A percentile compares a stretch with the other conserved stretches of the same genome.
Evolutionary conservation across 2,113 vertebrate species (phyloP).

Genomic region (Chionodraco myersi): DNA sequence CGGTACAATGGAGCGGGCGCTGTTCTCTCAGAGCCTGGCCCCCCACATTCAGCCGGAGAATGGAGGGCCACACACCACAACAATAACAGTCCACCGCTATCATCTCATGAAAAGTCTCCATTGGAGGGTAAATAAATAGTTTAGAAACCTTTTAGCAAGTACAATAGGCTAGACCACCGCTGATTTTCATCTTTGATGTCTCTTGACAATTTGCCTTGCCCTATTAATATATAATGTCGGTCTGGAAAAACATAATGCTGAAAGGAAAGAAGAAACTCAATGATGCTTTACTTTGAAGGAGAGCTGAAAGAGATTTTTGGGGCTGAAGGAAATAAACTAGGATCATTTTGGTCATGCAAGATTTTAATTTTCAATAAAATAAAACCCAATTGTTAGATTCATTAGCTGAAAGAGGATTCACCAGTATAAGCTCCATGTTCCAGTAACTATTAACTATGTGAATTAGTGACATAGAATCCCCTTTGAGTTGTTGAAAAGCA

Average conservation of each 20-base stretch:
- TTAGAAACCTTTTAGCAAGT: constrained; percentile 63
- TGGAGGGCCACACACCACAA: constrained; percentile 66
- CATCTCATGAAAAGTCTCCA: constrained; percentile 69
- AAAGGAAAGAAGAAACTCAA: constrained; percentile 38
- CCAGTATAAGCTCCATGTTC: constrained; percentile 6
- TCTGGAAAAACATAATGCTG: constrained; percentile 17
- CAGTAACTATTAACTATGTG: constrained; percentile 19
- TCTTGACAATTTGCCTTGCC: constrained; percentile 32
- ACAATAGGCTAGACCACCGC: constrained; percentile 59
- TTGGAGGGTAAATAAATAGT: constrained; percentile 75
- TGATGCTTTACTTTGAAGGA: constrained; percentile 41
- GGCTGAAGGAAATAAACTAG: background rate
- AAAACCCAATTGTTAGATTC: constrained; percentile 45
- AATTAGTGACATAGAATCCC: constrained; percentile 33
- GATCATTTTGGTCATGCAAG: constrained; percentile 29
- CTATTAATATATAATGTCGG: constrained; percentile 48
- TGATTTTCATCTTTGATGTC: constrained; percentile 67
- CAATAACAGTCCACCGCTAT: constrained; percentile 65
- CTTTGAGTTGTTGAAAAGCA: constrained; percentile 27
- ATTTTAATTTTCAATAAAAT: constrained; percentile 54
- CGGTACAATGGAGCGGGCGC: constrained; percentile 59
- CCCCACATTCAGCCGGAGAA: constrained; percentile 65
- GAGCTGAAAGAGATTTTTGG: constrained; percentile 1
- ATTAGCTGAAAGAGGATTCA: constrained; percentile 43
- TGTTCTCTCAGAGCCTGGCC: constrained; percentile 54